These are phyloP conservation scores for Oasisia sp. DNA, from an alignment of 2,888 invertebrate genomes.

Conservation along the genomic window DNA sequence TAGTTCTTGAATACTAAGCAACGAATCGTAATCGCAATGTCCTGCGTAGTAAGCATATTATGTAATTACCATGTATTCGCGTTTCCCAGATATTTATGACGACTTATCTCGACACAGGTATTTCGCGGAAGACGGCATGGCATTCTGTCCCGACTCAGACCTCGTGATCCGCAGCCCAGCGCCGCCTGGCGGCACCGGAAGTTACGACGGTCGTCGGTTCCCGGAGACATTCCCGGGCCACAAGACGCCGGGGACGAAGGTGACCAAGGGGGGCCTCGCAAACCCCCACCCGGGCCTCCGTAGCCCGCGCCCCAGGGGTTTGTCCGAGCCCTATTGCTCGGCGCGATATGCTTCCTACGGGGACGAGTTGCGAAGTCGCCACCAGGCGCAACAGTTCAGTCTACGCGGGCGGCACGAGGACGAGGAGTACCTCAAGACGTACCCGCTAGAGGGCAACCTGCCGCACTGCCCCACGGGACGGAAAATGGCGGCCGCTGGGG, in stretches of 20 bases:
- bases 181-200: not conserved
- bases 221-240: not conserved
- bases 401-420: not conserved
- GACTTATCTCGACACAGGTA: not conserved
- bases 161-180: not conserved
- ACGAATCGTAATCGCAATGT: not conserved
- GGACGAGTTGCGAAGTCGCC: not conserved
- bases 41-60: not conserved
- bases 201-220: not conserved
- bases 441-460: not conserved
- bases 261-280: not conserved
- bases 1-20: no score
- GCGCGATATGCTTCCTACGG: not conserved
- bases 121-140: constrained; percentile 8
- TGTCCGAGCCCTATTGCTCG: not conserved
- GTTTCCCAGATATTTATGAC: not conserved
- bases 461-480: not conserved
- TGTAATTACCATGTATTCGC: not conserved
- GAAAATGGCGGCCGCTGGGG: not conserved
- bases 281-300: not conserved
- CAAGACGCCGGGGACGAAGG: not conserved
- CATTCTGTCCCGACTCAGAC: not conserved
- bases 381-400: not conserved
- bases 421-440: not conserved
- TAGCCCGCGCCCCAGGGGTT: not conserved